Evolutionary conservation across 2,888 invertebrate genomes (phyloP), one percentile per base, ranked within the genome.

Genomic region (Fissipunctia ypsillon): DNA sequence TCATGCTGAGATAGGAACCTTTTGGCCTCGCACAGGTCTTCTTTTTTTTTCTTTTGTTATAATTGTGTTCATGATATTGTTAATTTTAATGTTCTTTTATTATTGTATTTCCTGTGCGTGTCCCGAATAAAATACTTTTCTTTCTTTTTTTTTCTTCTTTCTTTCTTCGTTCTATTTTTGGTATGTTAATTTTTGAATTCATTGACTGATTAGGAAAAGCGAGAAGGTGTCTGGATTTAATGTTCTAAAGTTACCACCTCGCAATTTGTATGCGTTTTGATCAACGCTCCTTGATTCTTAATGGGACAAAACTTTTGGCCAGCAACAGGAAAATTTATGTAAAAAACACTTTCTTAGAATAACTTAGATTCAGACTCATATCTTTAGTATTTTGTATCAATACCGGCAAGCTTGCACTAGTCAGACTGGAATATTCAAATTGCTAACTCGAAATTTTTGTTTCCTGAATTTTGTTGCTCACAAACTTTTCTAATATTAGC

Each of bases 401-500:
- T 69, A 56, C 56, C 25, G 45, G 41, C 25, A 31, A 7, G 2
- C 6, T 59, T 57, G 31, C 25, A 28, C 14, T 4, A 45, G 31
- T 35, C 4, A 43, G n/a, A 54, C 16, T 35, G 12, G 43, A 80
- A 71, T 67, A 59, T 41, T 67, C 14, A 52, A 65, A 61, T n/a
- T 54, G 6, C 54, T 31, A 9, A 65, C n/a, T 35, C 9, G 28
- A 60, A 19, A n/a, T 61, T 52, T 38, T 57, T 67, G 35, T 38
- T 63, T 52, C 52, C 50, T 38, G 43, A 25, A 38, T 73, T 66
- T 80, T 52, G 60, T 69, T 43, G 60, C 22, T 69, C 1, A 56
- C 31, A 50, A 75, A 69, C 54, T 78, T 76, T 50, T 7, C n/a
- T 61, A 50, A 56, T 80, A 66, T 66, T 31, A 64, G 45, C 52